Evolutionary conservation across 2,888 invertebrate genomes (phyloP), one percentile per base, ranked within the genome.

Genomic region (Orthonychiurus folsomi): DNA sequence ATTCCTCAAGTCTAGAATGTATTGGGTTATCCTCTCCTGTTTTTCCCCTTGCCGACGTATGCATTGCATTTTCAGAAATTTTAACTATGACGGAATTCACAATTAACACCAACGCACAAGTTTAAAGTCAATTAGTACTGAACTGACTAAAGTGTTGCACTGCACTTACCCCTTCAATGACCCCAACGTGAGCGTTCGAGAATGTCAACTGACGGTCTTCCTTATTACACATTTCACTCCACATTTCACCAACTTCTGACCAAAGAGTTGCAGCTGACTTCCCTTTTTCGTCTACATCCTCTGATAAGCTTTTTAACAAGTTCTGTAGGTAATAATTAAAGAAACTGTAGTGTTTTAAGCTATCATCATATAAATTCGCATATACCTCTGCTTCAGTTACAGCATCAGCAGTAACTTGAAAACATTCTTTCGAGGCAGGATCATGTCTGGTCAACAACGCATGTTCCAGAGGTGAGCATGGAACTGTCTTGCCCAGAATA

Each of bases 141-240:
- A 48, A 56, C 26, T 25, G 18, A 5, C 27, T 52, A 53, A n/a
- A 21, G 21, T n/a, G n/a, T n/a, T n/a, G n/a, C n/a, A n/a, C n/a
- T n/a, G n/a, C n/a, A 53, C 64, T 56, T 59, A 68, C 68, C 1
- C 62, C n/a, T 2, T 59, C 61, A 1, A 63, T 2, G n/a, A 68
- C 59, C 0, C 66, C 62, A 15, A 53, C 12, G 21, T 68, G 64
- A 1, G 60, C 68, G 48, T 61, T 64, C 2, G 63, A 58, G 48
- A 64, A 68, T 26, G 60, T 53, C 52, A 64, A 21, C 5, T 59
- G 64, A 26, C 63, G n/a, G 20, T 68, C 68, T 48, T 68, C 63
- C 28, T 64, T 65, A 0, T 60, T 21, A 0, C 59, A 52, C 25
- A 68, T 28, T 24, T 66, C 61, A 28, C 28, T 52, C 61, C 63